Base-by-base conservation (phyloP, 1,140 invertebrate species). In the Lasioglossum baleicum region DNA sequence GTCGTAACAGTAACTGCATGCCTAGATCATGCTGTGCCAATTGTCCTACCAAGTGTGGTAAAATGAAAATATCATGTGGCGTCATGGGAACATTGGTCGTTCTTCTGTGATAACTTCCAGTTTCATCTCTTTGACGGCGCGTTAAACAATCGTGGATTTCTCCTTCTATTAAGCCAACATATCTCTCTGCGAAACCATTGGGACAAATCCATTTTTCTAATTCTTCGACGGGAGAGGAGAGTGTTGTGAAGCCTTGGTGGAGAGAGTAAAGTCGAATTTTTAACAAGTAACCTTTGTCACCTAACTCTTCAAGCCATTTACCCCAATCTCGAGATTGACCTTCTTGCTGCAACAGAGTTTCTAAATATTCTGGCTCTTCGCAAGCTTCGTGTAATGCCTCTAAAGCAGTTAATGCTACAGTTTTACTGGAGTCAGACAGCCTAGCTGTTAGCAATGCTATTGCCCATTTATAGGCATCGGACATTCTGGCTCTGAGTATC, bases 371-470 rank as follows among this genome's bases (percentile, higher is more conserved):
- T 73, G 96, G 95, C 75, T 98, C 95, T 92, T 98, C 97, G 89
- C 97, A 98, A 31, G 98, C 97, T 94, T 99, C 98, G 88, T 98
- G 97, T n/a, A 99, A 93, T 65, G 96, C 96, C 76, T 95, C 95
- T 20, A 98, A 90, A 4, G 98, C 97, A 17, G 96, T 95, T 53
- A 96, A 93, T 0, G 96, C 95, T 8, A 99, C 96, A 26, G 94
- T 93, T 79, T 95, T 95, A 61, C 96, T 96, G 67, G 95, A 94
- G 89, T 99, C 98, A 75, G 95, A 95, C 2, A 99, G 93, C 93
- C 98, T 97, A 67, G 94, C 95, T 17, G 97, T 95, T 17, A 99
- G 93, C 67, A 98, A 91, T 65, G 96, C 95, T 66, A 99, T 94
- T 2, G 97, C 96, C 98, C 98, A 99, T 2, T 88, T 86, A 81